Conservation (phyloP, 1,140 invertebrate genomes). For the Drosophila saltans region DNA sequence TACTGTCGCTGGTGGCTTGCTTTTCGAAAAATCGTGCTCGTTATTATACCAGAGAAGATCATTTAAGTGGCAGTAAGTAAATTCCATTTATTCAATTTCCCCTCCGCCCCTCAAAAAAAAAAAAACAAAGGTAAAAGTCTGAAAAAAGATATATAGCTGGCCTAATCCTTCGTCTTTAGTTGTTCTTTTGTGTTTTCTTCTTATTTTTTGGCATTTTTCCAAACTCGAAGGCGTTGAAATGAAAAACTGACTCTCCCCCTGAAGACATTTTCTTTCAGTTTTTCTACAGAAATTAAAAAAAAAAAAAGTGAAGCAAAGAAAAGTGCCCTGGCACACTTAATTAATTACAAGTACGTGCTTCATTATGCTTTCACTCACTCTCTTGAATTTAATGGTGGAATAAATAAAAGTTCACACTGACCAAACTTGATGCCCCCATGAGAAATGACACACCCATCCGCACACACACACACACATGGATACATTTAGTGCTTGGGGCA, state of each 20-base stretch:
- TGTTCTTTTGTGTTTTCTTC: not conserved
- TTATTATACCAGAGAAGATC: conserved; percentile 89
- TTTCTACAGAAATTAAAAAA: conserved; percentile 36
- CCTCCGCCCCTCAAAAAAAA: not conserved
- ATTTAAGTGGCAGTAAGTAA: conserved; percentile 82
- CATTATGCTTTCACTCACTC: conserved; percentile 50
- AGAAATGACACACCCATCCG: conserved; percentile 13
- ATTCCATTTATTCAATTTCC: conserved; percentile 38
- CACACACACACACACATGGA: not conserved
- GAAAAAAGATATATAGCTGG: conserved; percentile 3
- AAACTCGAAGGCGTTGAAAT: conserved; percentile 58
- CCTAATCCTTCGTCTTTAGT: conserved; percentile 21
- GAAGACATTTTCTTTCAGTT: conserved; percentile 36
- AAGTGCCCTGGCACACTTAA: conserved; percentile 56
- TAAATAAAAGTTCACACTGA: conserved; percentile 76
- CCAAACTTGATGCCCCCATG: conserved; percentile 35
- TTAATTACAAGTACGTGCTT: conserved; percentile 78
- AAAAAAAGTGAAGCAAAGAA: conserved; percentile 17
- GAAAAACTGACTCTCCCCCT: conserved; percentile 41
- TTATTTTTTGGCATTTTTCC: conserved; percentile 47
- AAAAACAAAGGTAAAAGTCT: conserved; percentile 8
- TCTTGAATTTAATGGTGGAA: conserved; percentile 58
- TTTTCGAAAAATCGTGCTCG: conserved; percentile 87
- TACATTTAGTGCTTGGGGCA: conserved; percentile 52
- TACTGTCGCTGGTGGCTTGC: conserved; percentile 84